Evolutionary conservation across 2,113 vertebrate genomes (phyloP).

Genomic region (Lichenostomus cassidix): DNA sequence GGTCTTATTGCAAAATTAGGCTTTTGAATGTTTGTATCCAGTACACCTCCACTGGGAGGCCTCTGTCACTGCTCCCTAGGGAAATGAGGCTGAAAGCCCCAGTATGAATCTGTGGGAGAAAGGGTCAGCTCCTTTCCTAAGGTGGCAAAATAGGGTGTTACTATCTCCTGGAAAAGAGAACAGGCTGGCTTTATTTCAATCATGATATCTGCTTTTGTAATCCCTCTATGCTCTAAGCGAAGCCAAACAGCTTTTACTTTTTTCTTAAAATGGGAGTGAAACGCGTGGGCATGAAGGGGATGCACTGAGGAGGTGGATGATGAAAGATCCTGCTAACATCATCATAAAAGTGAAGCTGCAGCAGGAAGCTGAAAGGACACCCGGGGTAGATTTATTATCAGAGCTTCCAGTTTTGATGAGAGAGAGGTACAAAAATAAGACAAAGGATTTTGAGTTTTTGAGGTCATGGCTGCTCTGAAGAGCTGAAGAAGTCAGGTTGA

Average conservation of each 20-base stretch:
- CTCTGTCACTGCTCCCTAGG: neutral
- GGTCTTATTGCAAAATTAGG: neutral
- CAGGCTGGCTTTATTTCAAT: neutral
- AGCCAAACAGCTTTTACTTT: neutral
- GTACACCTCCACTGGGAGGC: neutral
- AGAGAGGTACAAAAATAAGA: neutral
- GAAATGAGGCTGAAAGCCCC: too few species aligned
- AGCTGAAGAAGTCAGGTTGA: neutral
- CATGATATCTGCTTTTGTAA: neutral
- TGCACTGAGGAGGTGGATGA: neutral
- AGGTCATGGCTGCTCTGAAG: neutral
- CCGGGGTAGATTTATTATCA: neutral
- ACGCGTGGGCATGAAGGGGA: neutral
- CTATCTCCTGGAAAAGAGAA: neutral
- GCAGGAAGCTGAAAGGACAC: neutral
- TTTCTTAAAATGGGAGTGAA: neutral
- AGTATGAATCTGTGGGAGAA: neutral
- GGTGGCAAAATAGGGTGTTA: rapidly evolving
- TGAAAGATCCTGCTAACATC: constrained; percentile 8
- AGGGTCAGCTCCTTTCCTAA: neutral
- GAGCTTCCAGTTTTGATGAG: neutral
- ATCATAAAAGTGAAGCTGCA: neutral
- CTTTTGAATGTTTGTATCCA: neutral
- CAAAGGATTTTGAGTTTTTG: neutral
- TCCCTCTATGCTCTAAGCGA: neutral